Conservation (phyloP, 2,113 vertebrate genomes). For the Trogon melanurus region DNA sequence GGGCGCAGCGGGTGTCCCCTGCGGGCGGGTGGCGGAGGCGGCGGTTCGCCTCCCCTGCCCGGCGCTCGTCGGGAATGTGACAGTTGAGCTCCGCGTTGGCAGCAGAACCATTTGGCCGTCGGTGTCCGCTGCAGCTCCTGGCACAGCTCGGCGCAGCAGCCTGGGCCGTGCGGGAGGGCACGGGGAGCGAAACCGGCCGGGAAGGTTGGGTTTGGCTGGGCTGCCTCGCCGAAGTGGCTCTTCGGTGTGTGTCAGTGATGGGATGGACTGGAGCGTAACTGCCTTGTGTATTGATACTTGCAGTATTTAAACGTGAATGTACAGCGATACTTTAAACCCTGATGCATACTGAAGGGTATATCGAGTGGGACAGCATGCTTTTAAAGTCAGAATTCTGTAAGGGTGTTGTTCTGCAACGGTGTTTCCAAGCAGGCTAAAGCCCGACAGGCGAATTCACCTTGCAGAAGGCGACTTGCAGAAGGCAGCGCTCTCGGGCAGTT, state of each 20-base stretch:
- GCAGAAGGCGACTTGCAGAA: not conserved
- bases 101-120: not conserved
- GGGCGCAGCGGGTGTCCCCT: not conserved
- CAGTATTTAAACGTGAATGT: not conserved
- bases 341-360: not conserved
- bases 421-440: not conserved
- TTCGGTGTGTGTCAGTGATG: fast-evolving
- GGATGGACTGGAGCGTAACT: fast-evolving
- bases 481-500: no score
- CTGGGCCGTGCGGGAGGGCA: not conserved
- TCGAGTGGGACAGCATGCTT: not conserved
- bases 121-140: not conserved
- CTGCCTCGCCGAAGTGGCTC: not conserved
- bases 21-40: not conserved
- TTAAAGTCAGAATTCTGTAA: not conserved
- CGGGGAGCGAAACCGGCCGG: fast-evolving
- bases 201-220: not conserved
- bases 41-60: no score
- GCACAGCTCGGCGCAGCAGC: fast-evolving
- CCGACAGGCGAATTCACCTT: not conserved
- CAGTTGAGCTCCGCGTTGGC: not conserved
- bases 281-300: not conserved
- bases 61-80: fast-evolving
- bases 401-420: fast-evolving
- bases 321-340: not conserved